Evolutionary conservation across 2,797 vertebrate genomes (phyloP), one percentile per base, ranked within the genome.

Genomic region (Sebastes oblongus): DNA sequence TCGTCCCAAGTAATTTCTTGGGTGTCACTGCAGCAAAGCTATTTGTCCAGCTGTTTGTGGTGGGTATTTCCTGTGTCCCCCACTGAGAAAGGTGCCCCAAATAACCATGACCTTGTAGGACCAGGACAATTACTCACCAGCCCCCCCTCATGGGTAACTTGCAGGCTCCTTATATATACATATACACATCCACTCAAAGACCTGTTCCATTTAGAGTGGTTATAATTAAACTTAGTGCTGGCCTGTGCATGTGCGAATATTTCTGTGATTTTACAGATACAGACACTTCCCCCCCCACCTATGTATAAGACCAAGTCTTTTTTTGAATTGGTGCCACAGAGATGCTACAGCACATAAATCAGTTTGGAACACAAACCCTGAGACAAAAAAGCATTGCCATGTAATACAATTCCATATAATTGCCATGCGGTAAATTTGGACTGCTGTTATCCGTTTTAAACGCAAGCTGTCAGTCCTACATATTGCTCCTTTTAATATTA

Each of bases 281-380:
- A 1, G 32, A 58, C 6, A 5, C 34, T 5, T 7, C 59, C 4
- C 4, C 34, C 6, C 11, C 20, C 5, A 25, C 30, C 80, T 66
- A 56, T 55, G 39, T n/a, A n/a, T 58, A 14, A 25, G 55, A 8
- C 24, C 5, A 59, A 59, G 56, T 27, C 0, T 64, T 36, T 5
- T 60, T 60, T 65, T 72, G 5, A 66, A 32, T 72, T 24, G n/a
- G 9, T 32, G 32, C 42, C 30, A 39, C 46, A 66, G 18, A 64
- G 16, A 52, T 34, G 11, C 67, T 64, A 55, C 25, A 59, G 29
- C n/a, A 20, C 58, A 46, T 9, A 68, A 13, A 62, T 61, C 27
- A 20, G 61, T 30, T 68, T 66, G 5, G 58, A 71, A 58, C 32
- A 64, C 24, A 81, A 72, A 75, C 24, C 8, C 13, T 8, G 42